Conservation (phyloP, 2,113 vertebrate species). For the Nettapus auritus region DNA sequence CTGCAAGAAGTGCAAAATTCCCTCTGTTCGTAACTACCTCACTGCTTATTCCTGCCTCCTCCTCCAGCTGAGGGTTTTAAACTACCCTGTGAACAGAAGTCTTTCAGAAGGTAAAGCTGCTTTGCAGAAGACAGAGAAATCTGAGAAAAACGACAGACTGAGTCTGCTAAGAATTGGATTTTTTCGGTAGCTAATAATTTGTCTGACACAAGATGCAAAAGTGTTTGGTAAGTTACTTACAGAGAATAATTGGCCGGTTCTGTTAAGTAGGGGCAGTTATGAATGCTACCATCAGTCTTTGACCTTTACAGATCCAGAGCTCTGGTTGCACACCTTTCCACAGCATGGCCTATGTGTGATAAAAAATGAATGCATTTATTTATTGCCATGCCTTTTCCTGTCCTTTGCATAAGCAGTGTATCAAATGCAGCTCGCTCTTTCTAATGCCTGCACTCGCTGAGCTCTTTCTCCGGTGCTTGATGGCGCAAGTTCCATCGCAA, state of each 20-base stretch:
- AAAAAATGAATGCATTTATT: slow-evolving; percentile 11
- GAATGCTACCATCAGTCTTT: slow-evolving; percentile 24
- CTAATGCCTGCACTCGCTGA: background rate
- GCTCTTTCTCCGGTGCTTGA: background rate
- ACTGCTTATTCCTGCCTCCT: fast-evolving
- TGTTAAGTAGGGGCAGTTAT: background rate
- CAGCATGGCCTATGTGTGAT: background rate
- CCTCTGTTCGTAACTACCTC: background rate
- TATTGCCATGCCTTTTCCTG: background rate
- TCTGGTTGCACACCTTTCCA: slow-evolving; percentile 1
- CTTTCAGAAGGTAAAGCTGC: fast-evolving
- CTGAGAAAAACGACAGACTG: background rate
- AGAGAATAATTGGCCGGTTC: background rate
- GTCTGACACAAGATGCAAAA: background rate
- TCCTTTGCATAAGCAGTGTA: slow-evolving; percentile 8
- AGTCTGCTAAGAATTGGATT: background rate
- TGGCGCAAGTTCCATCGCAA: background rate
- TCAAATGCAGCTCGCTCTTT: background rate
- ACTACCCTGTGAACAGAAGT: background rate
- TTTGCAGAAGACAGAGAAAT: background rate
- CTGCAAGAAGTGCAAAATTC: background rate
- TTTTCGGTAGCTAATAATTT: background rate
- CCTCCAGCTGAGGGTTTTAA: background rate
- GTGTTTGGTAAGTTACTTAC: background rate
- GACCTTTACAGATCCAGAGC: slow-evolving; percentile 44